Base-by-base conservation (phyloP, 2,888 invertebrate species). In the Artemia sp. region DNA sequence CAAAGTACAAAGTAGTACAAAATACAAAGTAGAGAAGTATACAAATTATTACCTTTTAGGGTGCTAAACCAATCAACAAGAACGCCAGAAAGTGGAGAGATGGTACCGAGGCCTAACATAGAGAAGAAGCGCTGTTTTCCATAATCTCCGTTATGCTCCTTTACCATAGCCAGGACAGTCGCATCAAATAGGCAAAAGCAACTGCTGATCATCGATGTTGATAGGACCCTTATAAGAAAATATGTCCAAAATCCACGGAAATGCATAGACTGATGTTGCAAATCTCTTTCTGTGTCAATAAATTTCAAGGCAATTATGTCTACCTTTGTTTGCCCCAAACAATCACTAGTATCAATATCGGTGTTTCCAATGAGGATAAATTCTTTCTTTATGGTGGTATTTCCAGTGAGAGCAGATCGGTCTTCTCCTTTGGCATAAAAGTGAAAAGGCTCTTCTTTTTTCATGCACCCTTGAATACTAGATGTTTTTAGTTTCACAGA, bases 161-260 rank as follows among this genome's bases (percentile, higher is more conserved):
- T 90, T 73, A 92, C 88, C 84, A 90, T 86, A 10, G 87, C 88
- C 72, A 92, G 80, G 0, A 90, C 89, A 73, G 91, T 89, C 0
- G 92, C 90, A 79, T 92, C 92, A 85, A 91, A 86, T 69, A 92
- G 87, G 12, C 89, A 89, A 0, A 90, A 88, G n/a, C 89, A 87
- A 51, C 90, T 90, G 7, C 88, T 86, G 76, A 89, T 81, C 84
- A 88, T 87, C 8, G 89, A 86, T 51, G 88, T 89, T 1, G 87
- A 90, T 74, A 90, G 80, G 74, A 92, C 86, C 76, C 90, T 81
- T 72, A 92, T 76, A 69, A 86, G 79, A 77, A 91, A 90, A 77
- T 92, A 92, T 72, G 88, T 83, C 84, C 89, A 90, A 77, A 91
- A 92, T 3, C 87, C 85, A 74, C 83, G 84, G 75, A 86, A 86